Evolutionary conservation across 2,113 vertebrate genomes (phyloP), one percentile per base, ranked within the genome.

Genomic region (Psettodes erumei): DNA sequence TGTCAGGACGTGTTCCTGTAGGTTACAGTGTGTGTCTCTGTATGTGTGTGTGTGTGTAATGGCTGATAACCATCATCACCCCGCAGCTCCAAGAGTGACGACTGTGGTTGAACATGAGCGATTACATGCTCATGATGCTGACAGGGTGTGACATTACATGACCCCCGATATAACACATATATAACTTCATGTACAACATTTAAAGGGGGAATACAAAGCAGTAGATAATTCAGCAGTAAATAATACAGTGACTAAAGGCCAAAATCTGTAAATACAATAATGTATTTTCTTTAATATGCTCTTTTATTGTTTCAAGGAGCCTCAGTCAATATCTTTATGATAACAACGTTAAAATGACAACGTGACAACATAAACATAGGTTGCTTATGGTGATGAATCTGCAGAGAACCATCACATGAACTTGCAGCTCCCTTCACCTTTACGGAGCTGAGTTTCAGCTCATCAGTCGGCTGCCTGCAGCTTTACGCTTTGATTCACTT

Each of bases 1-100:
- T 81, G 91, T 66, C 45, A 5, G 77, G 71, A 75, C 91, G 62
- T 66, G 87, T 38, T 25, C 7, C 50, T 59, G 42, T 43, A 27
- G 25, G 71, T 27, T 40, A 64, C 60, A 53, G 12, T 19, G 35
- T 69, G 32, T 58, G n/a, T 73, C 10, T 69, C 9, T 51, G n/a
- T 62, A 47, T 54, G 12, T 43, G 40, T 25, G 30, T 12, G n/a
- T 58, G 48, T 59, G 64, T 75, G 71, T 79, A 59, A 85, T 75
- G 43, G 23, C 70, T 78, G 77, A 88, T 85, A 78, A 82, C 69
- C 84, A 85, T 89, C 75, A 76, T 80, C 71, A 63, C 77, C 74
- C 66, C 62, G 37, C 30, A 65, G 75, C 56, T 72, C 69, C 56
- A 55, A 80, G 69, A 82, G 79, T 72, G 71, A 84, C 40, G 9